phyloP scores from a whole-genome alignment of 1,140 invertebrate genomes.

The Thereuonema tuberculata region DNA sequence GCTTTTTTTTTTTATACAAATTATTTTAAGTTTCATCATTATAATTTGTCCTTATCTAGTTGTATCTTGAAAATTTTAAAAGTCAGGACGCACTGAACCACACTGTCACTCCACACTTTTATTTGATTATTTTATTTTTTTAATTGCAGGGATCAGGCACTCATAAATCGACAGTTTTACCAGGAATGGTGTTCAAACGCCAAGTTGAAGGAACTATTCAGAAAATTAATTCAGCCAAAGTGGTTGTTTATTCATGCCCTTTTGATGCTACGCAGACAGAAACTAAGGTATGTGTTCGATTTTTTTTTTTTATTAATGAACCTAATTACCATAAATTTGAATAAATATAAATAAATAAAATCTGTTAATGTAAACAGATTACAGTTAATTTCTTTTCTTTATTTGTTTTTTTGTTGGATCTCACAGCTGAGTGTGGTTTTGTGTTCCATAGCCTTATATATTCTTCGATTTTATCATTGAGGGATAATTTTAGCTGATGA shows the following conservation, averaged over 20 bases:
- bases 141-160: constrained; percentile 57
- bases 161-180: constrained; percentile 57
- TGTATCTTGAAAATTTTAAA: too few relatives aligned
- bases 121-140: neutral
- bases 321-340: neutral
- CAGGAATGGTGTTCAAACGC: constrained; percentile 96
- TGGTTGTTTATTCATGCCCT: constrained; percentile 89
- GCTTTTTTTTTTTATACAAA: too few relatives aligned
- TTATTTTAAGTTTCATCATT: too few relatives aligned
- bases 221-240: constrained; percentile 59
- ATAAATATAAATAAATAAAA: neutral
- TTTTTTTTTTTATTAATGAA: neutral
- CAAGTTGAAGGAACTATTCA: constrained; percentile 87
- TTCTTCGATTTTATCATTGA: too few relatives aligned
- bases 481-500: too few relatives aligned
- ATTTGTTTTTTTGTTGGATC: too few relatives aligned
- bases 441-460: too few relatives aligned
- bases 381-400: too few relatives aligned
- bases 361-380: neutral
- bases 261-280: constrained; percentile 95
- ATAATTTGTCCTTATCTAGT: too few relatives aligned
- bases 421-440: too few relatives aligned
- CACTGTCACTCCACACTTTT: constrained; percentile 8
- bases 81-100: too few relatives aligned
- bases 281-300: constrained; percentile 61